phyloP scores from a whole-genome alignment of 1,140 invertebrate genomes.

The Batillaria attramentaria region DNA sequence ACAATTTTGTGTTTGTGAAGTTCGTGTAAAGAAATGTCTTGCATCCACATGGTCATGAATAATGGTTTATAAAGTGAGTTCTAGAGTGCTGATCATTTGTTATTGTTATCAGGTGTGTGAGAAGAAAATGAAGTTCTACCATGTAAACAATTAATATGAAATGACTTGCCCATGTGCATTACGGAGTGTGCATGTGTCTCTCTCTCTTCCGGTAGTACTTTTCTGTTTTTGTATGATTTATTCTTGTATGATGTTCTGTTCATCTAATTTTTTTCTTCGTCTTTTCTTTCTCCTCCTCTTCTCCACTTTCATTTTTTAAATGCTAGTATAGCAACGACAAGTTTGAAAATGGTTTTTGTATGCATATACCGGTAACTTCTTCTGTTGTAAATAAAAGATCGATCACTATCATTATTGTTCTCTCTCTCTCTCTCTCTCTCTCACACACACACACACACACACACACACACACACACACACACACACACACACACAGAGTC shows the following conservation, averaged over 20 bases:
- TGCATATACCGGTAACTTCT: neutral
- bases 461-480: neutral
- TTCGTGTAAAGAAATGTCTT: too few relatives aligned
- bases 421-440: too few relatives aligned
- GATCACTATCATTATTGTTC: neutral
- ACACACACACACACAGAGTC: neutral
- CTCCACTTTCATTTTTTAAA: neutral
- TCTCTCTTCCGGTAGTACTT: neutral
- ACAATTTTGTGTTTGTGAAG: too few relatives aligned
- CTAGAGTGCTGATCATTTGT: neutral
- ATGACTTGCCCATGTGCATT: neutral
- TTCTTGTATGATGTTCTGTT: neutral
- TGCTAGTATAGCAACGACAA: neutral
- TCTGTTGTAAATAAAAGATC: neutral
- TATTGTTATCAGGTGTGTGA: neutral
- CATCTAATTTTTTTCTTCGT: too few relatives aligned
- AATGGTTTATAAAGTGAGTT: too few relatives aligned
- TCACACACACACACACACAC: too few relatives aligned
- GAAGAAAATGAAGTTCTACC: too few relatives aligned
- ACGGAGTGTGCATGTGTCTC: neutral
- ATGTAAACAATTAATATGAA: too few relatives aligned
- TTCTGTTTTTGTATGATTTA: neutral
- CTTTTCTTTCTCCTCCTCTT: neutral
- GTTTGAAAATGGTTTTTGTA: too few relatives aligned
- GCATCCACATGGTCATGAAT: too few relatives aligned